Base-by-base conservation (phyloP, 1,140 invertebrate genomes). In the Goniozus legneri region DNA sequence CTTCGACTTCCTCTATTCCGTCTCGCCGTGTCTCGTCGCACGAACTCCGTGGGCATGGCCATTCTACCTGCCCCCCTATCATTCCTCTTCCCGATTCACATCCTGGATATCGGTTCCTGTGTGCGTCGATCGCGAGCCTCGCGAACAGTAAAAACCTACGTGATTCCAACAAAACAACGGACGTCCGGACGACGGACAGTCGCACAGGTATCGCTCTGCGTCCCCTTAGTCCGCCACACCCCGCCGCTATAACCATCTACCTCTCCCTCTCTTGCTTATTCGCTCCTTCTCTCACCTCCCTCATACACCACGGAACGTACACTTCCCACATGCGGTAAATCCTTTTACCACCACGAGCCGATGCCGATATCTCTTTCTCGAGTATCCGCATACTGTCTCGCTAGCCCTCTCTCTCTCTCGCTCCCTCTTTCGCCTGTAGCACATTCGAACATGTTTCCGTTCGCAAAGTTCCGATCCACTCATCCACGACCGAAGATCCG, bases 131-230 rank as follows among this genome's bases (percentile, higher is more conserved):
- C 38, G 16, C 42, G 51, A 43, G 41, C 7, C 20, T 12, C 6
- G 21, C 21, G 46, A 16, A 27, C 4, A 27, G 62, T 64, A 53
- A 50, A 50, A 16, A 35, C 22, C n/a, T 34, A 68, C 70, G 71
- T 74, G 71, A 74, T 74, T 73, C 55, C 66, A 74, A 74, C 71
- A 74, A 74, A 73, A 73, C 70, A 74, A 58, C 71, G 71, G 71
- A 74, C 57, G 62, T 74, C 71, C 71, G 71, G 71, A 74, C 63
- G 65, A 47, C 64, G 45, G 54, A 69, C 69, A 74, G 69, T 74
- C 71, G 65, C 71, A 74, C 71, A 74, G 71, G 71, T 74, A 73
- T 73, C 71, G 65, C 61, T 57, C 55, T 49, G 52, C 52, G 54
- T 58, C 47, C 60, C 51, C 49, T 47, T 57, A 52, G n/a, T n/a